Conservation (phyloP, 2,797 vertebrate genomes). For the Momotus momota region DNA sequence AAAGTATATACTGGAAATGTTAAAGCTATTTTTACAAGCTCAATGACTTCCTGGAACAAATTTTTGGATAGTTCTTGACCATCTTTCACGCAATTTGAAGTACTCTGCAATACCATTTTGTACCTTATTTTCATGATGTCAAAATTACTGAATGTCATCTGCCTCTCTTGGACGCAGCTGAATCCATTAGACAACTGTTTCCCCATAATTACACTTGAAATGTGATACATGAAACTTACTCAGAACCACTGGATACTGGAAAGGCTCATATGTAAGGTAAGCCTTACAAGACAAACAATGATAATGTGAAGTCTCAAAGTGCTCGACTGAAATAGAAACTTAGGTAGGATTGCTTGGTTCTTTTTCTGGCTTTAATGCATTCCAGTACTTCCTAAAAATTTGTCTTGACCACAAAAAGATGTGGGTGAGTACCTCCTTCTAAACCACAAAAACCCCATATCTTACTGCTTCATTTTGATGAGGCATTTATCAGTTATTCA, state of each 20-base stretch:
- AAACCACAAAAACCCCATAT: not conserved
- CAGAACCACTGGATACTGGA: not conserved
- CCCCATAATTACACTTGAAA: constrained; percentile 22
- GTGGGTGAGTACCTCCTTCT: not conserved
- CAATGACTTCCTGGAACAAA: not conserved
- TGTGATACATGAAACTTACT: not conserved
- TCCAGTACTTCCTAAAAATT: not conserved
- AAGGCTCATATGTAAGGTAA: not conserved
- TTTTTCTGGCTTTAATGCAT: not conserved
- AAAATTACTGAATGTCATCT: constrained; percentile 21
- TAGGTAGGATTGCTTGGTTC: not conserved
- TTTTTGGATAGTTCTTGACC: constrained; percentile 25
- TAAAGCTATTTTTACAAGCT: constrained; percentile 39
- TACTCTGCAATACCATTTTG: not conserved
- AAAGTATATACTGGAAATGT: not conserved
- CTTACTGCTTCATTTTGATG: not conserved
- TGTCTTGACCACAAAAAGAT: not conserved
- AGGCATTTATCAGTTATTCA: not conserved
- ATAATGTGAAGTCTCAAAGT: not conserved
- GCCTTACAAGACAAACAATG: not conserved
- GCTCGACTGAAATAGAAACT: not conserved
- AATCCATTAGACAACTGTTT: constrained; percentile 25
- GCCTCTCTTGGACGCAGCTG: not conserved
- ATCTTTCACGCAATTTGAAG: not conserved
- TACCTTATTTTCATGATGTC: constrained; percentile 25